Evolutionary conservation across 2,888 invertebrate genomes (phyloP), one percentile per base, ranked within the genome.

Genomic region (Acanthococcus lagerstroemiae): DNA sequence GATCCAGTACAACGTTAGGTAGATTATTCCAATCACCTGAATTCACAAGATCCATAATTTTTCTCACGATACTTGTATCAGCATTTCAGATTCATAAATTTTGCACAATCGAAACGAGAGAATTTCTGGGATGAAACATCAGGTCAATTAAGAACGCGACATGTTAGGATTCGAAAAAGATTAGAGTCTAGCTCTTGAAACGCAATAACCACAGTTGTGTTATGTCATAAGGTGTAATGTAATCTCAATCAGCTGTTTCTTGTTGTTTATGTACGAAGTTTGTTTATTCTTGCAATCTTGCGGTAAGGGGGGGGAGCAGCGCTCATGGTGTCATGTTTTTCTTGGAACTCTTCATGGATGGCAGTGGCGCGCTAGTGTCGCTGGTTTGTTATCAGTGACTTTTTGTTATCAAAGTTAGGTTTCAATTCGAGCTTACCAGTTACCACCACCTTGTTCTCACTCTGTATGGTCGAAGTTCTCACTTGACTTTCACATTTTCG

Each of bases 1-100:
- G 77, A 66, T 77, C 74, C 67, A 78, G 73, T 68, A 78, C 77
- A 58, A 78, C 76, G 71, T 76, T 77, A 55, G 78, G 78, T 67
- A 78, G 71, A 70, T 73, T 76, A 69, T 76, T 76, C 78, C 78
- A 78, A 66, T 65, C 56, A 54, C 57, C 67, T n/a, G 52, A 60
- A 37, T 65, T 67, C 61, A 63, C 22, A 22, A 52, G 21, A 22
- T 52, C 52, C 52, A 52, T 52, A 15, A 22, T 52, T 22, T n/a
- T n/a, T n/a, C 55, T 56, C 22, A 37, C 19, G 37, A 56, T 37
- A 46, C n/a, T 58, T 17, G 46, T 25, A 45, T 58, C 46, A 45
- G 26, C 58, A 58, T 58, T 22, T 58, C 46, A 46, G n/a, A n/a
- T n/a, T n/a, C n/a, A n/a, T n/a, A n/a, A n/a, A n/a, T n/a, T n/a